These are phyloP conservation scores for Drosophila subpulchrella DNA, from an alignment of 1,140 invertebrate genomes.

Conservation along the genomic window DNA sequence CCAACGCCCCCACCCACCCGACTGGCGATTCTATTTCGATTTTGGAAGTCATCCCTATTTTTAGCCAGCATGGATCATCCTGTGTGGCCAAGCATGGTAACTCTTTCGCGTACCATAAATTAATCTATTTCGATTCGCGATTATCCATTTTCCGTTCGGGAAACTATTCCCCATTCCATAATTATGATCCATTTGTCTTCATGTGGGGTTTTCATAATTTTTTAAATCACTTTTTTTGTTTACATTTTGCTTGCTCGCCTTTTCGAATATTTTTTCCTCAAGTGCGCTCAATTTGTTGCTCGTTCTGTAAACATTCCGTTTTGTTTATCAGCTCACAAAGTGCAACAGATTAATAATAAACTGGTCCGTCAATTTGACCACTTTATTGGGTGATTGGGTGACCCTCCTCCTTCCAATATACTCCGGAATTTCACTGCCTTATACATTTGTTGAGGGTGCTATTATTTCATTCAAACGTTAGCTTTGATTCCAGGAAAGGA, in stretches of 20 bases:
- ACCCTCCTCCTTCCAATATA: background rate
- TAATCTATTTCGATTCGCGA: conserved; percentile 29
- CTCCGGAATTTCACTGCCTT: background rate
- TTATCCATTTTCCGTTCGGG: conserved; percentile 8
- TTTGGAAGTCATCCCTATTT: conserved; percentile 74
- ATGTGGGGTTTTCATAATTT: conserved; percentile 12
- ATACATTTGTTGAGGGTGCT: background rate
- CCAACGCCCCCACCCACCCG: background rate
- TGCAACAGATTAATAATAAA: conserved; percentile 58
- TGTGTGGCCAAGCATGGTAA: conserved; percentile 35
- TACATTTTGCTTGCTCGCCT: conserved; percentile 9
- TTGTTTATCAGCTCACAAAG: conserved; percentile 36
- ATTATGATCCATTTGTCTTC: conserved; percentile 27
- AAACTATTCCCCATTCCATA: conserved; percentile 25
- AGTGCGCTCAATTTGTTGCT: conserved; percentile 32
- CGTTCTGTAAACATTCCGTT: conserved; percentile 27
- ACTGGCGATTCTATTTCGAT: conserved; percentile 47
- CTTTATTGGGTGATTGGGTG: conserved; percentile 38
- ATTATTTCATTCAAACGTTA: too few relatives aligned
- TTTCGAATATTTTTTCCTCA: conserved; percentile 6
- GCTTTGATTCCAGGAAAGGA: background rate
- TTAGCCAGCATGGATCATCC: conserved; percentile 53
- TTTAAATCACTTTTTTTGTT: conserved; percentile 33
- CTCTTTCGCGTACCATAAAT: conserved; percentile 37
- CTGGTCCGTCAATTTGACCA: conserved; percentile 22